phyloP scores from a whole-genome alignment of 2,797 vertebrate genomes.

The Fringilla coelebs region DNA sequence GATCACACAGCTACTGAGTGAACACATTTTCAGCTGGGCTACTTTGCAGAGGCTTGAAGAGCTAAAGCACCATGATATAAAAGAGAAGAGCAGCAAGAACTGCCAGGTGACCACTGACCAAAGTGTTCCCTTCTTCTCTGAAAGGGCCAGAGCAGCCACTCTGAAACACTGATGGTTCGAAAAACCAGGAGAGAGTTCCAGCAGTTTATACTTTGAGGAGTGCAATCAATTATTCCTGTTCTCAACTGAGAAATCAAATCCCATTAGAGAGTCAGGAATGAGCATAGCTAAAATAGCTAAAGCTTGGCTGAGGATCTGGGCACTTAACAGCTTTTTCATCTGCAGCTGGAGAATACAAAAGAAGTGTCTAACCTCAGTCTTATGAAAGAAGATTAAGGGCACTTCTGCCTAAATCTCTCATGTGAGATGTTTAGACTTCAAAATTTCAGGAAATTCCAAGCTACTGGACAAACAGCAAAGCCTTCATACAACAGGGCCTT shows the following conservation, averaged over 20 bases:
- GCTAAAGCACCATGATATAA: not conserved
- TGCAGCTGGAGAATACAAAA: not conserved
- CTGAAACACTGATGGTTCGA: not conserved
- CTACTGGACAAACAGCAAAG: not conserved
- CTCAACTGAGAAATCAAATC: not conserved
- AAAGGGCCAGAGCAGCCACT: not conserved
- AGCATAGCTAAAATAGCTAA: not conserved
- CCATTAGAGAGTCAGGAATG: not conserved
- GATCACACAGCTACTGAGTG: not conserved
- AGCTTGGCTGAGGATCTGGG: not conserved
- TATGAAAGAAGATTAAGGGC: not conserved
- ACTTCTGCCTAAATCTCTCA: not conserved
- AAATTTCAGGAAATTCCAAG: not conserved
- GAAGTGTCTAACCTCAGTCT: not conserved
- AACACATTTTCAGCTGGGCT: not conserved
- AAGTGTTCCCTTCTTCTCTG: not conserved
- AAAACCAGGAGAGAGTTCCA: not conserved
- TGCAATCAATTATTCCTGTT: not conserved
- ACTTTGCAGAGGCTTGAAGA: not conserved
- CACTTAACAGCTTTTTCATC: not conserved
- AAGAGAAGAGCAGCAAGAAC: not conserved
- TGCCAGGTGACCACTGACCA: not conserved
- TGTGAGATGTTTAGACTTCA: not conserved
- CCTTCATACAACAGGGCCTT: not conserved
- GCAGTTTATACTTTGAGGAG: not conserved